Base-by-base conservation (phyloP, 2,797 vertebrate genomes). In the Ctenochaetus hawaiiensis region DNA sequence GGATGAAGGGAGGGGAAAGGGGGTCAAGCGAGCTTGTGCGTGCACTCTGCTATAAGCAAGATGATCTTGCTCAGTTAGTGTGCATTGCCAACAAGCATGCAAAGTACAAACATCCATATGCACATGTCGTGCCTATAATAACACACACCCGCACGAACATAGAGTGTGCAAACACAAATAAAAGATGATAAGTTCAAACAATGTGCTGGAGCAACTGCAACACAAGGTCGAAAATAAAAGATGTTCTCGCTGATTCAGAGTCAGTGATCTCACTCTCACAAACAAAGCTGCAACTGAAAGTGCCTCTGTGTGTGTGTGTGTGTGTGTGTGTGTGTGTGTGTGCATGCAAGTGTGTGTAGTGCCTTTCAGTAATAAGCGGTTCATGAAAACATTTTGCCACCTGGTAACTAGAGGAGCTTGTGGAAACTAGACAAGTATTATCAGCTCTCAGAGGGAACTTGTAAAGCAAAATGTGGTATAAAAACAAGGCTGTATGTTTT, bases 31-130 rank as follows among this genome's bases (percentile, higher is more conserved):
- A 83, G 87, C 66, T 68, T 80, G 81, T 87, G 84, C 72, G 77
- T 92, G 82, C 76, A 17, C 69, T 80, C 68, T 44, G 58, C 73
- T 75, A 66, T 82, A 85, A 90, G 81, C 78, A 86, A 88, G 81
- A 87, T 86, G 83, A 93, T 89, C 88, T 85, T 20, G 63, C 77
- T 86, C 76, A 72, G 76, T 89, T 82, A 86, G 83, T 63, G 77
- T 77, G 88, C 77, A 82, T 74, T 86, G 86, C 79, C 81, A 78
- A 72, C 79, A 79, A 69, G 78, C 80, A 68, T 85, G 85, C 72
- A 83, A 75, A 81, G 78, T 51, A 67, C 81, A 89, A 83, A 85
- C 80, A 62, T 86, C 80, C 79, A 85, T 82, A 81, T 80, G 77
- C 60, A 58, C 67, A 77, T 73, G 86, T 48, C 52, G 41, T 81